Evolutionary conservation across 2,113 vertebrate genomes (phyloP).

Genomic region (Mustela lutreola): DNA sequence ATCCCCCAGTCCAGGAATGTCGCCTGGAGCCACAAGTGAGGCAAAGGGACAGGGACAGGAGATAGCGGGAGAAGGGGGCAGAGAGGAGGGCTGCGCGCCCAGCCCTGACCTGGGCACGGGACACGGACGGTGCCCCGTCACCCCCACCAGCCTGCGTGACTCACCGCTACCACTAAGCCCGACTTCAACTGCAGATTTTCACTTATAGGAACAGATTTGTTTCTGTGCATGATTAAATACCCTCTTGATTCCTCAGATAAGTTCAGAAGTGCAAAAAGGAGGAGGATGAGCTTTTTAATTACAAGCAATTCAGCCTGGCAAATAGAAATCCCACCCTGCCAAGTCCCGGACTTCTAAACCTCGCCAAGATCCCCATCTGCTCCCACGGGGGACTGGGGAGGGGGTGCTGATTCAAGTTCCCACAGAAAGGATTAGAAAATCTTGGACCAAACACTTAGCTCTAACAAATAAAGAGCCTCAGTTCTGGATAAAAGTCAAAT

Average conservation of each 20-base stretch:
- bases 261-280: constrained; percentile 67
- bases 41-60: not conserved
- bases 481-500: constrained; percentile 70
- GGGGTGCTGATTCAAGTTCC: constrained; percentile 66
- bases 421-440: constrained; percentile 62
- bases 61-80: not conserved
- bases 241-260: constrained; percentile 60
- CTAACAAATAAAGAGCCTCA: constrained; percentile 61
- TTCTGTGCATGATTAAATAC: constrained; percentile 61
- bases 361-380: constrained; percentile 78
- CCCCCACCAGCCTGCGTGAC: not conserved
- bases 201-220: constrained; percentile 51
- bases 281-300: constrained; percentile 69
- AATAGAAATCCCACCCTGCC: constrained; percentile 66
- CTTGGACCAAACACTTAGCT: constrained; percentile 58
- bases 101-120: not conserved
- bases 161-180: not conserved
- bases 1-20: not conserved
- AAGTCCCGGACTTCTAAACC: constrained; percentile 64
- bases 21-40: not conserved
- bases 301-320: constrained; percentile 76
- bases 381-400: constrained; percentile 31
- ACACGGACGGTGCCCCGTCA: too few relatives aligned
- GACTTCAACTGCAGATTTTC: constrained; percentile 20
- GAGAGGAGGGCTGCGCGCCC: accelerated